A percentile compares a stretch with the other conserved stretches of the same genome.
phyloP scores from a whole-genome alignment of 2,888 invertebrate genomes.

The Linhomoeus sp. region DNA sequence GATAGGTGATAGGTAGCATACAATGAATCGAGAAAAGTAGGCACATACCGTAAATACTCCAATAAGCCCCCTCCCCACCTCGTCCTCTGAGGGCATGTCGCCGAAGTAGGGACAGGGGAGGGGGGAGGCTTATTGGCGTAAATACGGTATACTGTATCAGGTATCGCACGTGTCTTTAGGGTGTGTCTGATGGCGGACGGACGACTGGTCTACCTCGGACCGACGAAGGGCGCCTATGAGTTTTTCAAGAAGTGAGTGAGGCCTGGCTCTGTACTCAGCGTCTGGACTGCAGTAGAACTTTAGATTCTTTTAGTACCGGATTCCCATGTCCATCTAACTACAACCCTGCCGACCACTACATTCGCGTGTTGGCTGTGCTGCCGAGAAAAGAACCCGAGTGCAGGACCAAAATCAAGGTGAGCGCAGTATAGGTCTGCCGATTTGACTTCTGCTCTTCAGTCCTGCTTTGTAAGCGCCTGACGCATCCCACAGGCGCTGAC shows the following conservation, averaged over 20 bases:
- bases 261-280: too few relatives aligned
- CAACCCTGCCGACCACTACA: constrained; percentile 30
- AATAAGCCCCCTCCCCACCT: too few relatives aligned
- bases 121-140: too few relatives aligned
- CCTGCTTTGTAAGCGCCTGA: too few relatives aligned
- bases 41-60: too few relatives aligned
- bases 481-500: too few relatives aligned
- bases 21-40: too few relatives aligned
- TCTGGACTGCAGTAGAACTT: not conserved
- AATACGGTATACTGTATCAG: too few relatives aligned
- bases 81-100: too few relatives aligned
- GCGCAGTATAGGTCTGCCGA: too few relatives aligned
- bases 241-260: constrained; percentile 42
- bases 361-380: constrained; percentile 50
- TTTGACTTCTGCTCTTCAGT: too few relatives aligned
- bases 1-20: constrained; percentile 47
- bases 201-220: constrained; percentile 57
- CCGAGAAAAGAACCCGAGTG: constrained; percentile 63
- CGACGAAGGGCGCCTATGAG: constrained; percentile 50
- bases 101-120: too few relatives aligned
- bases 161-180: constrained; percentile 11
- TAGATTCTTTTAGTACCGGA: constrained; percentile 9
- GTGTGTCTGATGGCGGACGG: constrained; percentile 65
- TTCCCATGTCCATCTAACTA: constrained; percentile 23
- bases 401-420: constrained; percentile 34